These are phyloP conservation scores for Syndactyla subalaris DNA, from an alignment of 2,797 vertebrate species.

Conservation along the genomic window DNA sequence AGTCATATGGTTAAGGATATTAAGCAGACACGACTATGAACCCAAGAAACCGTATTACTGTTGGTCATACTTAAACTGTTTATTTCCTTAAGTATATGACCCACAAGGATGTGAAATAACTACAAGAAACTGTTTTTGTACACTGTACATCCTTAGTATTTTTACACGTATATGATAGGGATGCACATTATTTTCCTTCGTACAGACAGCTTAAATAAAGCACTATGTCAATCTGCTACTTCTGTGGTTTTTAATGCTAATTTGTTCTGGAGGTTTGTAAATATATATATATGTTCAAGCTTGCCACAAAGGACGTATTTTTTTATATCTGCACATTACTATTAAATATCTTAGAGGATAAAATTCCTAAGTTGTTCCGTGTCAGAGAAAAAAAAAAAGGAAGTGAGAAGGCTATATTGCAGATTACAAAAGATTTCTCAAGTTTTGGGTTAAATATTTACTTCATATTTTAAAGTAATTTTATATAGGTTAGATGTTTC, in stretches of 20 bases:
- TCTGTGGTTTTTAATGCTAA: constrained; percentile 73
- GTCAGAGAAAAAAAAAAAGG: constrained; percentile 33
- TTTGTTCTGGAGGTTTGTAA: constrained; percentile 73
- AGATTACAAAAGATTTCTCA: constrained; percentile 44
- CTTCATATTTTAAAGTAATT: constrained; percentile 64
- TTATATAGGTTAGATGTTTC: constrained; percentile 66
- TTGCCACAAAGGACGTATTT: constrained; percentile 65
- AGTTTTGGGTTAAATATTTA: constrained; percentile 53
- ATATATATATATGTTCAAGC: constrained; percentile 65
- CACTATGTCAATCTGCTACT: constrained; percentile 92
- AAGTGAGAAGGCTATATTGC: constrained; percentile 49
- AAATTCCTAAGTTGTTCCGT: constrained; percentile 37
- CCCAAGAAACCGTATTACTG: constrained; percentile 80
- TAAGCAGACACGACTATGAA: constrained; percentile 80
- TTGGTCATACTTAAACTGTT: constrained; percentile 82
- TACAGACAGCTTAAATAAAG: constrained; percentile 99
- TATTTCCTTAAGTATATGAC: constrained; percentile 86
- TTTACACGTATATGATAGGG: constrained; percentile 97
- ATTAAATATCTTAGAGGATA: constrained; percentile 57
- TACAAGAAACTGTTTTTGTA: constrained; percentile 94
- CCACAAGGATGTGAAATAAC: constrained; percentile 89
- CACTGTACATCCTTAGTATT: constrained; percentile 98
- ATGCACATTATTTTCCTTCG: constrained; percentile 96
- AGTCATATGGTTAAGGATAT: constrained; percentile 84
- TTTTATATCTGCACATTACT: constrained; percentile 63